Conservation (phyloP, 2,113 vertebrate species). For the Ptilonorhynchus violaceus region DNA sequence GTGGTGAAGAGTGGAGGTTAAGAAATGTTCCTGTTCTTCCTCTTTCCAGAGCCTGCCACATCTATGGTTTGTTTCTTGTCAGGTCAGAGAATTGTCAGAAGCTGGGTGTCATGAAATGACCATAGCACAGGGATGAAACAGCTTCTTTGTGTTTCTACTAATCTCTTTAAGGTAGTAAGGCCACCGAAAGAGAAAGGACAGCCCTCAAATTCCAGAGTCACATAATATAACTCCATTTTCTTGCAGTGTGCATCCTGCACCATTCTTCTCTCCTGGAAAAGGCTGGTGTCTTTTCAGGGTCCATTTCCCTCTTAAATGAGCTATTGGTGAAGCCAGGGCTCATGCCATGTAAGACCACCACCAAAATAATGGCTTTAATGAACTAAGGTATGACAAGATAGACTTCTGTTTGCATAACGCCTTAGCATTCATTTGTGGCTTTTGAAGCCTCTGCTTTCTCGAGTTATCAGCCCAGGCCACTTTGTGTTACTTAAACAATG, state of each 20-base stretch:
- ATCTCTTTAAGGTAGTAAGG: neutral
- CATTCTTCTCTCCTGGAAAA: neutral
- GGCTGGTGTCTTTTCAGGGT: neutral
- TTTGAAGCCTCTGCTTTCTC: neutral
- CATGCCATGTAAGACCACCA: neutral
- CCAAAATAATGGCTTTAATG: neutral
- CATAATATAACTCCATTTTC: neutral
- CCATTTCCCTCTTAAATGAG: neutral
- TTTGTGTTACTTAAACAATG: neutral
- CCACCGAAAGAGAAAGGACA: neutral
- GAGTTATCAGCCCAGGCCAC: neutral
- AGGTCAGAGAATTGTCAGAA: neutral
- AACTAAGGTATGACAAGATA: neutral
- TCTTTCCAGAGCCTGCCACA: neutral
- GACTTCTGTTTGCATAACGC: neutral
- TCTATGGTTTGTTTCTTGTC: neutral
- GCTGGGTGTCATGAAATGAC: neutral
- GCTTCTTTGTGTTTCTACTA: neutral
- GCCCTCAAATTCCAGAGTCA: neutral
- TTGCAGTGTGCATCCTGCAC: neutral
- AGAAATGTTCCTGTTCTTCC: neutral
- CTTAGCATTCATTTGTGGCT: neutral
- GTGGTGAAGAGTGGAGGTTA: neutral
- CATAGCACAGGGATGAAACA: neutral
- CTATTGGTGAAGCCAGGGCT: neutral